Evolutionary conservation across 2,888 invertebrate species (phyloP), one percentile per base, ranked within the genome.

Genomic region (Heliconius cydno): DNA sequence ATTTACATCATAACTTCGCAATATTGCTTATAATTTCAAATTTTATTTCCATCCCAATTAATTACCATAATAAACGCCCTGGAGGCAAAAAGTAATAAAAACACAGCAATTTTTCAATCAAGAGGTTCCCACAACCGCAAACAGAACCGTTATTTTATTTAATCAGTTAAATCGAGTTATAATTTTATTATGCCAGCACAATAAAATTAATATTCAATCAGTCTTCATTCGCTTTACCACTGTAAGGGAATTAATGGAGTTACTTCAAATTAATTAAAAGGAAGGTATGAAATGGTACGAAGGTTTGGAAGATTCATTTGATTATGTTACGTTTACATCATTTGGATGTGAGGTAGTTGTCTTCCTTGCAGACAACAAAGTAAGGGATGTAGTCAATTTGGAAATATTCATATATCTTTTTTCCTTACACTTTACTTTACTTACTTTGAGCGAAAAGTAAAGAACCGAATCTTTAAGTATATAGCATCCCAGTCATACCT

Each of bases 121-220:
- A 79, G 66, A 66, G 65, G 46, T 65, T 46, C 15, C 77, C 71
- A 65, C 75, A 77, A 60, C 41, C 71, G 78, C 76, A 80, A 79
- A 81, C 75, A 77, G 41, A 52, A 67, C 41, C 12, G 34, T 70
- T 63, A 67, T 79, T 74, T 74, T 75, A 75, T 79, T 78, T 72
- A 68, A 60, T 78, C 78, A 67, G 67, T 28, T 68, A 19, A 63
- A 60, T 72, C 68, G 68, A 57, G 68, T 66, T 68, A 66, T 74
- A 79, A 79, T 38, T 75, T 75, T 79, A 79, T 79, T 74, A 79
- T 41, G 68, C 52, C 60, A 34, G 74, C 78, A 74, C 57, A 79
- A 79, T 79, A 74, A 79, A 75, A 75, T 79, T 79, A 79, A 79
- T 79, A 79, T 75, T 79, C 74, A 73, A 79, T 79, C 68, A 74